Conservation (phyloP, 2,797 vertebrate species). For the Gymnoscopelus microlampas region DNA sequence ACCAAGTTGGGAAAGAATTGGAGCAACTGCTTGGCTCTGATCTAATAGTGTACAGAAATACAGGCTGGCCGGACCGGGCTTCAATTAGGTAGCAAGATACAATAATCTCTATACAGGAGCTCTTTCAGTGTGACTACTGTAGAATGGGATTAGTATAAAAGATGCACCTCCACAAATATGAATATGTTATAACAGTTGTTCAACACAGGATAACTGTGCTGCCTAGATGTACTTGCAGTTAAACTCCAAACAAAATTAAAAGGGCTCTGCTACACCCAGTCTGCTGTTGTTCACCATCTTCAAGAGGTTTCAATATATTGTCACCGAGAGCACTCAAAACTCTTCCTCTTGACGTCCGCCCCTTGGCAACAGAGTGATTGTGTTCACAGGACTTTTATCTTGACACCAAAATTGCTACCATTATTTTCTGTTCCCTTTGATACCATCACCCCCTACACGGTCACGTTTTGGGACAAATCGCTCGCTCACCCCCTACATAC, state of each 20-base stretch:
- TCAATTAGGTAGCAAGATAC: too few relatives aligned
- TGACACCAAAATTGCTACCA: not conserved
- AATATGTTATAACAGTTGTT: conserved; percentile 14
- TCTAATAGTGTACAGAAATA: too few relatives aligned
- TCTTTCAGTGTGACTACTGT: too few relatives aligned
- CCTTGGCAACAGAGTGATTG: conserved; percentile 8
- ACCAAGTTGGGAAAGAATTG: too few relatives aligned
- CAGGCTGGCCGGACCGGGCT: too few relatives aligned
- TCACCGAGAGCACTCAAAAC: conserved; percentile 9
- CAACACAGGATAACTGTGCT: not conserved
- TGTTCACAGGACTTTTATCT: not conserved
- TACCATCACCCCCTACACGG: not conserved
- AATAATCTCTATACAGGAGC: too few relatives aligned
- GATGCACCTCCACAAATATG: conserved; percentile 26
- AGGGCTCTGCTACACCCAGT: conserved; percentile 9
- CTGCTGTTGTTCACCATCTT: conserved; percentile 18
- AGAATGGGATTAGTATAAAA: not conserved
- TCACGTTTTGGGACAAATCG: not conserved
- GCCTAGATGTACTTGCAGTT: not conserved
- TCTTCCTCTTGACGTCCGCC: not conserved
- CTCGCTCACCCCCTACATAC: not conserved
- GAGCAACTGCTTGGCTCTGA: too few relatives aligned
- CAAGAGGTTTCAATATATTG: conserved; percentile 18
- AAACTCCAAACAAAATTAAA: not conserved
- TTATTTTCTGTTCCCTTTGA: not conserved